Conservation (phyloP, 2,113 vertebrate species). For the Amblyornis subalaris region DNA sequence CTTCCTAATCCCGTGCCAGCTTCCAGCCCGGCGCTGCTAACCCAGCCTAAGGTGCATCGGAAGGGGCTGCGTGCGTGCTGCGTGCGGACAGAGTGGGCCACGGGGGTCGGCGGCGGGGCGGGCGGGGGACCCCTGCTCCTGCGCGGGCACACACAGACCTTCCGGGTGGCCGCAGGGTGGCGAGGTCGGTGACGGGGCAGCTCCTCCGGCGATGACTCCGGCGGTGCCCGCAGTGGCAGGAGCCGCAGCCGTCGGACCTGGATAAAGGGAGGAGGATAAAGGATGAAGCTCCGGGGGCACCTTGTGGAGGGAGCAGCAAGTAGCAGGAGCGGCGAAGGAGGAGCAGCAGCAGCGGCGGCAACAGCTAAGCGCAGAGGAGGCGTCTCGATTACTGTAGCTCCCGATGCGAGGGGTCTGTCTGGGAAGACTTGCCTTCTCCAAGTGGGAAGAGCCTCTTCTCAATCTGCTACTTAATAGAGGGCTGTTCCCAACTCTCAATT, state of each 20-base stretch:
- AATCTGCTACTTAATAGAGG: conserved; percentile 91
- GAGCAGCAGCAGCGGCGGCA: not conserved
- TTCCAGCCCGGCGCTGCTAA: not conserved
- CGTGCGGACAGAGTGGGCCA: not conserved
- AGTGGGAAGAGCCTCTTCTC: conserved; percentile 84
- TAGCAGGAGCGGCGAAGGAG: not conserved
- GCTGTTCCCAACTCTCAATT: conserved; percentile 85
- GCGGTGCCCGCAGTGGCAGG: not conserved
- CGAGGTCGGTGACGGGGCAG: not conserved
- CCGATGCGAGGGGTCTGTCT: conserved; percentile 56
- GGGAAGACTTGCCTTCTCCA: conserved; percentile 77
- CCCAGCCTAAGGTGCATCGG: not conserved
- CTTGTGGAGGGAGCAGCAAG: conserved; percentile 40
- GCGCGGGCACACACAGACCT: conserved; percentile 50
- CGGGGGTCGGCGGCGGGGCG: not conserved
- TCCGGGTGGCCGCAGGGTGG: not conserved
- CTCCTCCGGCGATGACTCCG: not conserved
- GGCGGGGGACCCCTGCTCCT: not conserved
- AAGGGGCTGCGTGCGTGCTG: not conserved
- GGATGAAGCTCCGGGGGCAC: conserved; percentile 43
- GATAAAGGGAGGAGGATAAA: not conserved
- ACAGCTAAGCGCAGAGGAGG: not conserved
- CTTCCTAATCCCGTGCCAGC: not conserved
- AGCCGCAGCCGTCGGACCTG: not conserved
- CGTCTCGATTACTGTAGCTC: conserved; percentile 25